Conservation (phyloP, 2,113 vertebrate species). For the Stigmatopora argus region DNA sequence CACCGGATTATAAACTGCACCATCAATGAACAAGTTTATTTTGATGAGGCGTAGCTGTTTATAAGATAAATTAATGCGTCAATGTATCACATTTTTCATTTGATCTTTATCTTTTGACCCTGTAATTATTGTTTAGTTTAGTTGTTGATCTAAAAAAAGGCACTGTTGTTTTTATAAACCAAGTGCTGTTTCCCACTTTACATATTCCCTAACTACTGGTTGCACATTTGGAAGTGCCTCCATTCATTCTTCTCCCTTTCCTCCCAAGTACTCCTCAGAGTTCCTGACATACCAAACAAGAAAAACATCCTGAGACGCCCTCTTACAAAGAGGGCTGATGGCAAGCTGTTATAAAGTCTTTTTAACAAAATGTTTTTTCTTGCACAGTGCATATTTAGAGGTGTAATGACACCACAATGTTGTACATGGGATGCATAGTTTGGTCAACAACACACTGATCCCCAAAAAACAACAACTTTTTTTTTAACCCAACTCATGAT, state of each 20-base stretch:
- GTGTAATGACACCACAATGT: not conserved
- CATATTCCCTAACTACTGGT: slow-evolving; percentile 17
- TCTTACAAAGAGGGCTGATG: slow-evolving; percentile 27
- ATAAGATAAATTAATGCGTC: too few relatives aligned
- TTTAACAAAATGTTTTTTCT: not conserved
- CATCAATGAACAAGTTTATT: too few relatives aligned
- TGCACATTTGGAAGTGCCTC: slow-evolving; percentile 33
- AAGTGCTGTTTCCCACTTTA: slow-evolving; percentile 12
- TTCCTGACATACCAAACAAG: slow-evolving; percentile 74
- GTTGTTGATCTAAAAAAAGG: too few relatives aligned
- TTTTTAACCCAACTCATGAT: too few relatives aligned
- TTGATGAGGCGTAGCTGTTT: too few relatives aligned
- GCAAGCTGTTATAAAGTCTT: slow-evolving; percentile 2
- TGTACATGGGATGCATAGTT: too few relatives aligned
- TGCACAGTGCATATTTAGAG: not conserved
- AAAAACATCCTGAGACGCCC: slow-evolving; percentile 61
- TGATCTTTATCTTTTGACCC: too few relatives aligned
- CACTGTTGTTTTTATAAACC: not conserved
- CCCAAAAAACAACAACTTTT: too few relatives aligned
- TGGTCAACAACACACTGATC: too few relatives aligned
- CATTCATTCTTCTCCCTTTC: slow-evolving; percentile 39
- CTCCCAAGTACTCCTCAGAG: slow-evolving; percentile 38
- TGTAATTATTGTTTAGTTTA: too few relatives aligned
- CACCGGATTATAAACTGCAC: too few relatives aligned
- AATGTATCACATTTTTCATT: too few relatives aligned